These are phyloP conservation scores for Conchocele bisecta DNA, from an alignment of 2,888 invertebrate genomes.

Conservation along the genomic window DNA sequence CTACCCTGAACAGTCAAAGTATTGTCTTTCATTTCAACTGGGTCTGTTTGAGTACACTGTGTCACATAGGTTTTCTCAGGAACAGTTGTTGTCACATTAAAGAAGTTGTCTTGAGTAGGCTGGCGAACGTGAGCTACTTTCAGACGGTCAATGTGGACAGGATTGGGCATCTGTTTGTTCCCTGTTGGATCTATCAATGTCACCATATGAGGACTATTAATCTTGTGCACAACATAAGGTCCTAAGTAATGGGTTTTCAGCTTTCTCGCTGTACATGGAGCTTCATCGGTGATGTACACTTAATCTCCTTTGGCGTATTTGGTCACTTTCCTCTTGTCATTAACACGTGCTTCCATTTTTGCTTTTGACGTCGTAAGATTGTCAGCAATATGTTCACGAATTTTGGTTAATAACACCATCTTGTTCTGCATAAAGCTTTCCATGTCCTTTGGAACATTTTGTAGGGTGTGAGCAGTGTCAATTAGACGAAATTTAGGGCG, in stretches of 20 bases:
- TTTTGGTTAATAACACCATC: no score
- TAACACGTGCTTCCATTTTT: conserved; percentile 21
- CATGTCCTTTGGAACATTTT: no score
- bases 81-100: no score
- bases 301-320: conserved; percentile 22
- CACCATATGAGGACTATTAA: conserved; percentile 25
- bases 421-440: no score
- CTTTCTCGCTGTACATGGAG: conserved; percentile 20
- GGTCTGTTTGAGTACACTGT: no score
- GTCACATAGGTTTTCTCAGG: no score
- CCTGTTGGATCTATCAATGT: conserved; percentile 18
- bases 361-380: conserved; percentile 7
- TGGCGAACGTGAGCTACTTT: conserved; percentile 20
- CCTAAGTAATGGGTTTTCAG: conserved; percentile 14
- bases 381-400: conserved; percentile 7
- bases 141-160: conserved; percentile 32
- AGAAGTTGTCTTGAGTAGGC: conserved; percentile 15
- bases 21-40: no score
- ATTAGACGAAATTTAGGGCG: no score
- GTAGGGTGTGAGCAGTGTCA: no score
- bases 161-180: conserved; percentile 12
- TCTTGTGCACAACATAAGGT: conserved; percentile 27
- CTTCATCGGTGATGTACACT: conserved; percentile 22
- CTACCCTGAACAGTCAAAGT: no score
- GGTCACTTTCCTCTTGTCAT: conserved; percentile 13